A percentile compares a stretch with the other conserved stretches of the same genome.
These are phyloP conservation scores for Scolopax rusticola DNA, from an alignment of 2,797 vertebrate genomes.

Conservation along the genomic window DNA sequence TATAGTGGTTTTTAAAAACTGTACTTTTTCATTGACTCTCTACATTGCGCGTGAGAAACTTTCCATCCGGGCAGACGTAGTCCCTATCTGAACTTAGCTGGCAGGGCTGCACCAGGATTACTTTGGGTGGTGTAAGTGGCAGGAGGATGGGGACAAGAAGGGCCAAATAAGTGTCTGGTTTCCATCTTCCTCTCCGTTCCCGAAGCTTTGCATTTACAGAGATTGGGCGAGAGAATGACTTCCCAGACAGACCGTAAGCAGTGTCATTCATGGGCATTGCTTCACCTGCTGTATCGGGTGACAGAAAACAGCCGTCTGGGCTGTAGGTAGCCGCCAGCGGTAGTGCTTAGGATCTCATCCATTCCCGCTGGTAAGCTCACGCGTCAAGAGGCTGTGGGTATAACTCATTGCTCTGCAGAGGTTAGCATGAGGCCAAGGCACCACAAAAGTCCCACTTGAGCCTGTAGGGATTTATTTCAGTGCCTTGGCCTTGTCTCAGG, in stretches of 20 bases:
- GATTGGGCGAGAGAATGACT: background rate
- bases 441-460: conserved; percentile 50
- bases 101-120: background rate
- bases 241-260: background rate
- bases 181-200: background rate
- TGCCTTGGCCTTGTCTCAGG: conserved; percentile 60
- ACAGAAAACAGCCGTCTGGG: background rate
- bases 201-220: background rate
- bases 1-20: background rate
- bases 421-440: conserved; percentile 43
- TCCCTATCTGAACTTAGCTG: background rate
- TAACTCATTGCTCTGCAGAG: conserved; percentile 7
- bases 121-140: background rate
- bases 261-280: background rate
- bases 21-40: background rate
- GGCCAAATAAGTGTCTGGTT: background rate
- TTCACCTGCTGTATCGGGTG: conserved; percentile 48
- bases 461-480: conserved; percentile 46
- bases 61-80: background rate
- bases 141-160: background rate
- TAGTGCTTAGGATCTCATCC: background rate
- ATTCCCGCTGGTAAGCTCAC: background rate
- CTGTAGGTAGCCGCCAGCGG: conserved; percentile 2
- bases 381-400: background rate
- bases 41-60: background rate